phyloP scores from a whole-genome alignment of 2,797 vertebrate genomes.

The Enoplosus armatus region DNA sequence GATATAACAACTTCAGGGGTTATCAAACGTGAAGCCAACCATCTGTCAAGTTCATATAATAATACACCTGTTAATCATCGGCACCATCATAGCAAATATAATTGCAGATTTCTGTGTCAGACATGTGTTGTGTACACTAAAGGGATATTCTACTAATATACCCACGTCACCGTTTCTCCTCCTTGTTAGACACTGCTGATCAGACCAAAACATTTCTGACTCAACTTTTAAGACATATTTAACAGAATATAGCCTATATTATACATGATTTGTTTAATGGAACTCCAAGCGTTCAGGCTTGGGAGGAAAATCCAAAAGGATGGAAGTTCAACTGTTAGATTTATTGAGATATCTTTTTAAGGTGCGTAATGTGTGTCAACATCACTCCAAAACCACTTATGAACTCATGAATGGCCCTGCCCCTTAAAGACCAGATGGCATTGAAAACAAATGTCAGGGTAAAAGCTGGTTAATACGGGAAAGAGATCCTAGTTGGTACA shows the following conservation, averaged over 20 bases:
- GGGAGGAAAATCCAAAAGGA: conserved; percentile 56
- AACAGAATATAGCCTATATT: conserved; percentile 60
- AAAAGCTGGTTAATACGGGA: conserved; percentile 76
- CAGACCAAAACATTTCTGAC: conserved; percentile 51
- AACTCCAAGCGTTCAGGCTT: conserved; percentile 49
- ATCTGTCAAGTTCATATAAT: conserved; percentile 59
- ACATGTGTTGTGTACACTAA: conserved; percentile 56
- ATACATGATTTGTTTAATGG: conserved; percentile 65
- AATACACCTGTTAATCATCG: conserved; percentile 51
- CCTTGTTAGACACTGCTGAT: conserved; percentile 36
- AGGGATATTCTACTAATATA: conserved; percentile 52
- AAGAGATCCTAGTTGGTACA: conserved; percentile 68
- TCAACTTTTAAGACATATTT: conserved; percentile 57
- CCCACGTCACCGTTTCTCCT: conserved; percentile 28
- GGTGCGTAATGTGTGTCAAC: conserved; percentile 68
- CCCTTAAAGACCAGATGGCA: conserved; percentile 59
- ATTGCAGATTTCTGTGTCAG: conserved; percentile 40
- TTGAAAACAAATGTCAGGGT: conserved; percentile 66
- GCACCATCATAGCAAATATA: conserved; percentile 37
- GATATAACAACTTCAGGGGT: conserved; percentile 53
- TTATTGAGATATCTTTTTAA: conserved; percentile 65
- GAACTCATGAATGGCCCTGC: conserved; percentile 54
- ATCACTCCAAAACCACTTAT: conserved; percentile 61
- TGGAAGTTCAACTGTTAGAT: conserved; percentile 51
- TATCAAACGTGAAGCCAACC: conserved; percentile 57